Percentiles rank a stretch among this genome's conserved stretches.
These are phyloP conservation scores for Onchidella celtica DNA, from an alignment of 2,888 invertebrate genomes.

Conservation along the genomic window DNA sequence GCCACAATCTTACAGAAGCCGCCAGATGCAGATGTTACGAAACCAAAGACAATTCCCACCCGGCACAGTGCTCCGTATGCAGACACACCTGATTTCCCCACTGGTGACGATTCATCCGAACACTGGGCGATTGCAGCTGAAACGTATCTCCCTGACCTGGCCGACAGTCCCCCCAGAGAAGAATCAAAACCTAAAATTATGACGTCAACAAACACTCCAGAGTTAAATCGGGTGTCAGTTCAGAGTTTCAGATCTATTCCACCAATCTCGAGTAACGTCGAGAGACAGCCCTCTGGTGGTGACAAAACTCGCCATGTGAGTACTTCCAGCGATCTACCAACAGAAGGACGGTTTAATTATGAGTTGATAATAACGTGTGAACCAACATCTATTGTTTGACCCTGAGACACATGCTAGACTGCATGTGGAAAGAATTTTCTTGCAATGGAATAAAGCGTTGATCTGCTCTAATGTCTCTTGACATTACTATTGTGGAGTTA, in stretches of 20 bases:
- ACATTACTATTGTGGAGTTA: too few relatives aligned
- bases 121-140: not conserved
- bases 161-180: not conserved
- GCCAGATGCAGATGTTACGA: not conserved
- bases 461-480: too few relatives aligned
- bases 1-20: not conserved
- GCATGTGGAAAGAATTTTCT: not conserved
- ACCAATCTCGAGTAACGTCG: not conserved
- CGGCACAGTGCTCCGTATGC: too few relatives aligned
- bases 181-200: not conserved
- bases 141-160: not conserved
- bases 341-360: too few relatives aligned
- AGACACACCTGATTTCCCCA: too few relatives aligned
- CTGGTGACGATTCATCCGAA: not conserved
- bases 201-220: constrained; percentile 20
- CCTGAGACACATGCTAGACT: not conserved
- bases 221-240: constrained; percentile 21
- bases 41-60: too few relatives aligned
- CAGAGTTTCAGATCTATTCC: constrained; percentile 29
- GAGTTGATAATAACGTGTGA: too few relatives aligned
- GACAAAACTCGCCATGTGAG: too few relatives aligned
- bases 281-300: not conserved
- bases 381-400: too few relatives aligned
- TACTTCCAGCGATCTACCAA: too few relatives aligned
- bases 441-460: not conserved